Percentiles rank a stretch among this genome's conserved stretches.
Evolutionary conservation across 2,113 vertebrate genomes (phyloP).

Genomic region (Bolborhynchus lineola): DNA sequence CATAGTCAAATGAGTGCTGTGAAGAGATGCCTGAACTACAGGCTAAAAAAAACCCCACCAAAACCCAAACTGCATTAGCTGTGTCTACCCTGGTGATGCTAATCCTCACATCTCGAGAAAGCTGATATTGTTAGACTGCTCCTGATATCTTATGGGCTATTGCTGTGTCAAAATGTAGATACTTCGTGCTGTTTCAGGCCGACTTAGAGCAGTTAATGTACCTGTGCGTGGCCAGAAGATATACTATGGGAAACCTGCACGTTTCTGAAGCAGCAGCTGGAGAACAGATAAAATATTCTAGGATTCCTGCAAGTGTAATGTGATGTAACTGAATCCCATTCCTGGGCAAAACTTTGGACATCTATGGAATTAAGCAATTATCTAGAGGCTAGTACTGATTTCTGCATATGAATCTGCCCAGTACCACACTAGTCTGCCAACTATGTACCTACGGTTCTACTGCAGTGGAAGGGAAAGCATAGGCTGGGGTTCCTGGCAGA

Average conservation of each 20-base stretch:
- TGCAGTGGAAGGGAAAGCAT: neutral
- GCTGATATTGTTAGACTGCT: neutral
- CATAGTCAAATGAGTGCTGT: neutral
- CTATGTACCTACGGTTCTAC: neutral
- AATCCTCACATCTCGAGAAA: neutral
- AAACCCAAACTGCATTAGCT: neutral
- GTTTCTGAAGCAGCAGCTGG: neutral
- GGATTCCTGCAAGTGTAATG: neutral
- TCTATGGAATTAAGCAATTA: neutral
- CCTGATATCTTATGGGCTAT: neutral
- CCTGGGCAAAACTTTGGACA: neutral
- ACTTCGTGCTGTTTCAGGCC: neutral
- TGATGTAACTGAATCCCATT: neutral
- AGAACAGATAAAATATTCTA: neutral
- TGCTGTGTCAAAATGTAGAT: neutral
- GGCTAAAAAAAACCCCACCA: neutral
- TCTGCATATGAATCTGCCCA: fast-evolving
- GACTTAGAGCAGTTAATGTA: neutral
- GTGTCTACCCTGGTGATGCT: neutral
- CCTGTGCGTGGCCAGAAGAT: neutral
- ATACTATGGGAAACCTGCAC: neutral
- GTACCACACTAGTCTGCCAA: neutral
- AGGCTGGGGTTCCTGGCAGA: neutral
- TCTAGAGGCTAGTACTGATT: neutral
- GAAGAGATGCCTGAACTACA: neutral